Conservation (phyloP, 1,140 invertebrate species). For the Drosophila persimilis region DNA sequence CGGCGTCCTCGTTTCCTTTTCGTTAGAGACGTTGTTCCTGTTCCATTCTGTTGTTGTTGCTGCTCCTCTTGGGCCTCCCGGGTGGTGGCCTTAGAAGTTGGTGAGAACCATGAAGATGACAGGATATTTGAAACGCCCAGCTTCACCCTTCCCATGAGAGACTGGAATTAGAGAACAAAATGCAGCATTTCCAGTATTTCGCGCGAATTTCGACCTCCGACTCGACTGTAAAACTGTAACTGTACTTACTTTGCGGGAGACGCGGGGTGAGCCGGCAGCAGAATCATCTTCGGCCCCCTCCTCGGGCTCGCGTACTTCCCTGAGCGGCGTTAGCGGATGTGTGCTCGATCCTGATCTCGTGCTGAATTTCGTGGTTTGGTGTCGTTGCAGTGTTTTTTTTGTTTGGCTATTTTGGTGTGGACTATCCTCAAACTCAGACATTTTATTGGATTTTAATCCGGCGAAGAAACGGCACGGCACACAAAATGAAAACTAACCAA, state of each 20-base stretch:
- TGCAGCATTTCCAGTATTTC: background rate
- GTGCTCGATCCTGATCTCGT: slow-evolving; percentile 10
- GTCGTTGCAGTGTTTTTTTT: slow-evolving; percentile 21
- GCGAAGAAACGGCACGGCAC: slow-evolving; percentile 24
- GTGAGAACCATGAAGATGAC: slow-evolving; percentile 74
- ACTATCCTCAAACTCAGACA: slow-evolving; percentile 63
- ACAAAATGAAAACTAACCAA: slow-evolving; percentile 47
- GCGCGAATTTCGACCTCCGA: no score
- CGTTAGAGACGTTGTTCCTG: slow-evolving; percentile 3
- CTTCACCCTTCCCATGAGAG: slow-evolving; percentile 74
- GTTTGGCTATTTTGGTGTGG: background rate
- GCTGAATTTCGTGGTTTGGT: background rate
- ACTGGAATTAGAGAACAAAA: slow-evolving; percentile 12
- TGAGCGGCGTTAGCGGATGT: slow-evolving; percentile 30
- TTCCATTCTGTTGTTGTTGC: slow-evolving; percentile 26
- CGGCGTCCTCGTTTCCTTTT: slow-evolving; percentile 57
- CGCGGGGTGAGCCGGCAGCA: slow-evolving; percentile 22
- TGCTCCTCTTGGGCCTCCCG: slow-evolving; percentile 3
- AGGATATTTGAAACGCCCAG: slow-evolving; percentile 70
- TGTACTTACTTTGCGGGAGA: slow-evolving; percentile 45
- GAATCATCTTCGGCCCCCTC: slow-evolving; percentile 28
- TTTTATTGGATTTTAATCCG: slow-evolving; percentile 65
- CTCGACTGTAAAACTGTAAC: slow-evolving; percentile 7
- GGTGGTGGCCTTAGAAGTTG: slow-evolving; percentile 26
- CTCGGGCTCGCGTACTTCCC: slow-evolving; percentile 19